These are phyloP conservation scores for Pungitius pungitius DNA, from an alignment of 2,113 vertebrate genomes.

Conservation along the genomic window DNA sequence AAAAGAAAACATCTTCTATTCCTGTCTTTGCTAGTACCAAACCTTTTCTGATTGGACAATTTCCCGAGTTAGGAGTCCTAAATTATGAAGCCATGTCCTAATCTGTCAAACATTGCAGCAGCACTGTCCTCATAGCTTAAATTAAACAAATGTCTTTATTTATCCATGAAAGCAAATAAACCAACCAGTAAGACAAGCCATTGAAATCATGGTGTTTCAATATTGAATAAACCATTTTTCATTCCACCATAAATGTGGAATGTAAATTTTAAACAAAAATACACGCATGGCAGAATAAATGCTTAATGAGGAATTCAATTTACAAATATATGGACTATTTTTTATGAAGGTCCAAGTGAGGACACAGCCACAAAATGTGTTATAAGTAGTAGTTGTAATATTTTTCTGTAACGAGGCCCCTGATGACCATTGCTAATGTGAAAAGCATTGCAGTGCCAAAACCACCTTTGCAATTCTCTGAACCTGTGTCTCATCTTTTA, in stretches of 20 bases:
- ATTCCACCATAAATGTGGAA: neutral
- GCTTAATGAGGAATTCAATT: neutral
- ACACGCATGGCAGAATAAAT: neutral
- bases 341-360: neutral
- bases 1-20: neutral
- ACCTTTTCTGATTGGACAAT: neutral
- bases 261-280: neutral
- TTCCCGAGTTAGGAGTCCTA: neutral
- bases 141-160: no score
- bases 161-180: no score
- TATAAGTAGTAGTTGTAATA: no score
- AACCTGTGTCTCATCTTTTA: neutral
- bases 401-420: neutral
- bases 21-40: neutral
- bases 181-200: no score
- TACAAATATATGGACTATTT: neutral
- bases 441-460: neutral
- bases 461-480: neutral
- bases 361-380: no score
- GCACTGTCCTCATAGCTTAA: neutral
- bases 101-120: neutral
- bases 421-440: neutral
- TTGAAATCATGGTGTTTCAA: no score
- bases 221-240: no score
- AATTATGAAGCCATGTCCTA: neutral